phyloP scores from a whole-genome alignment of 2,797 vertebrate genomes.

The Danio tinwini region DNA sequence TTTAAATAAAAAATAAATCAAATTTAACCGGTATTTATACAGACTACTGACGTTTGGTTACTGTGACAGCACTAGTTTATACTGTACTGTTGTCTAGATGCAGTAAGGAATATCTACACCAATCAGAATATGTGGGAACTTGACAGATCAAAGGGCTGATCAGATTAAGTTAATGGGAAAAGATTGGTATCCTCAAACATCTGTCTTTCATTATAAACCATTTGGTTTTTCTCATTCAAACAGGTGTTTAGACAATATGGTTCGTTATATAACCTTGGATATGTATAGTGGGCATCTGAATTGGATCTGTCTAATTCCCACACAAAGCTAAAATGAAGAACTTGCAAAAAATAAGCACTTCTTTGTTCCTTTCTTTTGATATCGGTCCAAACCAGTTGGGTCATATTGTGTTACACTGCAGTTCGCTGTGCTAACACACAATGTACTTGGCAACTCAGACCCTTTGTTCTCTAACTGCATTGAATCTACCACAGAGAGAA shows the following conservation, averaged over 20 bases:
- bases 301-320: conserved; percentile 18
- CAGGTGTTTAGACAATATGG: conserved; percentile 14
- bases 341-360: conserved; percentile 28
- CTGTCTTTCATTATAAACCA: conserved; percentile 27
- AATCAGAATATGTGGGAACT: conserved; percentile 5
- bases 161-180: conserved; percentile 11
- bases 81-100: neutral
- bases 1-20: too few relatives aligned
- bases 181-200: conserved; percentile 15
- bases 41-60: too few relatives aligned
- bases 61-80: too few relatives aligned
- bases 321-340: conserved; percentile 21
- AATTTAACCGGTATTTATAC: too few relatives aligned
- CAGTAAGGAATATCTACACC: neutral
- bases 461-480: conserved; percentile 6
- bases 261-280: conserved; percentile 3
- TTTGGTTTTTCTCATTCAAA: conserved; percentile 18
- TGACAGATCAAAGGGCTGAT: neutral
- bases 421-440: conserved; percentile 1
- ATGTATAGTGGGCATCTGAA: neutral
- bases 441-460: neutral
- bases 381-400: conserved; percentile 22
- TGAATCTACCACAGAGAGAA: conserved; percentile 8
- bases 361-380: conserved; percentile 40
- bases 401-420: conserved; percentile 25